Percentiles rank a stretch among this genome's conserved stretches.
Evolutionary conservation across 2,888 invertebrate genomes (phyloP).

Genomic region (Microctonus brassicae): DNA sequence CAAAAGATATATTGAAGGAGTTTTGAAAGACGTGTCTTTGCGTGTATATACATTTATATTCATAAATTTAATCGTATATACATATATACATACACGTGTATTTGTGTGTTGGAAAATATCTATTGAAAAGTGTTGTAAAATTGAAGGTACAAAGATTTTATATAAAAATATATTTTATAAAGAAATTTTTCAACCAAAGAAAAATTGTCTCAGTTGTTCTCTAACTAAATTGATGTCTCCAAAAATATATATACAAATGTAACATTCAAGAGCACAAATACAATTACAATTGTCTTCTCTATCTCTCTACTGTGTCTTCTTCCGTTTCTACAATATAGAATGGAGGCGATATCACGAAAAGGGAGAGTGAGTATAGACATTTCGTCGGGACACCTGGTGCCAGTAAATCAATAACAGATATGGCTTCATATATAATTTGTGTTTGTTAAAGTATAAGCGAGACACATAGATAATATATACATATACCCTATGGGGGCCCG

Average conservation of each 20-base stretch:
- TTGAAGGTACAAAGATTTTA: not conserved
- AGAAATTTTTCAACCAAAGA: no score
- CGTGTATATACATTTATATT: no score
- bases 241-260: conserved; percentile 4
- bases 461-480: conserved; percentile 1
- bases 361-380: conserved; percentile 42
- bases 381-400: conserved; percentile 52
- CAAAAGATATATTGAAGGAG: conserved; percentile 14
- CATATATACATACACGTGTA: not conserved
- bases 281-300: not conserved
- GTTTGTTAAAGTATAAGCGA: conserved; percentile 9
- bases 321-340: not conserved
- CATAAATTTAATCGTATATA: no score
- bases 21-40: not conserved
- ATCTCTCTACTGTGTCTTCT: not conserved
- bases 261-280: not conserved
- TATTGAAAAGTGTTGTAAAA: not conserved
- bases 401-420: conserved; percentile 58
- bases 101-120: not conserved
- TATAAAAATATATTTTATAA: not conserved
- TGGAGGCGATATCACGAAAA: not conserved
- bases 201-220: conserved; percentile 9
- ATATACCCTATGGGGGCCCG: conserved; percentile 33
- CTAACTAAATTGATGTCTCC: conserved; percentile 27
- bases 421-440: conserved; percentile 52